Base-by-base conservation (phyloP, 2,797 vertebrate species). In the Sternarchorhynchus goeldii region DNA sequence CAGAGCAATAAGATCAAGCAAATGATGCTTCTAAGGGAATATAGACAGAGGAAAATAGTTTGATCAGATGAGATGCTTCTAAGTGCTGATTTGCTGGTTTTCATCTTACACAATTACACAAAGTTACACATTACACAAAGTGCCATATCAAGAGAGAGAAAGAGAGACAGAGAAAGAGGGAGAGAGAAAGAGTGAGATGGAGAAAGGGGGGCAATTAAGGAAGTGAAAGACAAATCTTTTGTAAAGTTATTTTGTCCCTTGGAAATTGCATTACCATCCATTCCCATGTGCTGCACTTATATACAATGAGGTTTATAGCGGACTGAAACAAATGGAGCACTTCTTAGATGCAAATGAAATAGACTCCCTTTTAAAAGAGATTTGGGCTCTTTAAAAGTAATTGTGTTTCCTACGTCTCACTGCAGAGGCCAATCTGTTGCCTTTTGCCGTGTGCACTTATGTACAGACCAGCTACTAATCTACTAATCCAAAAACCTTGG, bases 291-390 rank as follows among this genome's bases (percentile, higher is more conserved):
- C 20, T 20, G 56, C n/a, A 59, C 17, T n/a, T 39, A 66, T 25
- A 18, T n/a, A 14, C 36, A 3, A 36, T 53, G 14, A 79, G 53
- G 65, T 65, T 77, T 72, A 68, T 50, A 32, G 69, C 56, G 55
- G 72, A 55, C 5, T 10, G 21, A 66, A 59, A 4, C 41, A 77
- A 73, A 60, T 76, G 5, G 71, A 73, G 31, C 71, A 20, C 59
- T 64, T 45, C 65, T 81, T 77, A 55, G 56, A 53, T 72, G 45
- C 71, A 50, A 75, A 80, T 79, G 41, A 63, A 77, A 81, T 20
- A 34, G 5, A 64, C 77, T 53, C 64, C 32, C 39, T 77, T 16
- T 50, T 50, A 67, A 31, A 73, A 59, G 60, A 34, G 72, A 62
- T 59, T 50, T 58, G 39, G 53, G 39, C 64, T 59, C 53, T 72